Evolutionary conservation across 2,797 vertebrate species (phyloP), one percentile per base, ranked within the genome.

Genomic region (Harpagifer antarcticus): DNA sequence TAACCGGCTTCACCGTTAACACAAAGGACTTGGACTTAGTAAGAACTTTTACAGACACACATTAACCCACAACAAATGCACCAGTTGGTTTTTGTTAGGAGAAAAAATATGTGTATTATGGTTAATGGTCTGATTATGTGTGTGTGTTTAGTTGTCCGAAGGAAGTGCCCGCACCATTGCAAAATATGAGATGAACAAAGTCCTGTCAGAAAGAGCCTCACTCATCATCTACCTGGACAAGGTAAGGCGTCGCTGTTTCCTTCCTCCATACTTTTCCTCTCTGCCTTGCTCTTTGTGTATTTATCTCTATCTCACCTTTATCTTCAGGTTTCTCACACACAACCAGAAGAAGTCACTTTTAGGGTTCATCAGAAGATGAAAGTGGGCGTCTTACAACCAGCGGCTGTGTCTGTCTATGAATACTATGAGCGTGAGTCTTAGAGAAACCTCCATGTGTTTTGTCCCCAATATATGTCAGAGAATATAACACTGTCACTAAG

Each of bases 211-310:
- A 10, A 94, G 82, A 86, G 96, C 95, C 59, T 96, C 95, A 0
- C 91, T 97, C 72, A 92, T 97, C 85, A 91, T 97, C 76, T 97
- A 96, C 86, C 72, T 97, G 78, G 87, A 97, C 76, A 96, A 95
- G 94, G 97, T 97, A 80, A 54, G 52, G 3, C 10, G 4, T 40
- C 27, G 19, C 1, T 47, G 13, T 58, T 23, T 1, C 0, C 43
- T 0, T 6, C 0, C 43, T n/a, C 8, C 14, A 3, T 37, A 0
- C 3, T 3, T 2, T 17, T 3, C 50, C 31, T 23, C 16, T 3
- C 1, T 48, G 1, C 11, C 0, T 27, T 5, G 6, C 2, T 2
- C 27, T 45, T 12, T 58, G 49, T 43, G 27, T 10, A 0, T 74
- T 49, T 2, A 5, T 50, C 3, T 45, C 3, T 42, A 1, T 57